Base-by-base conservation (phyloP, 2,888 invertebrate genomes). In the Rhorus exstirpatorius region DNA sequence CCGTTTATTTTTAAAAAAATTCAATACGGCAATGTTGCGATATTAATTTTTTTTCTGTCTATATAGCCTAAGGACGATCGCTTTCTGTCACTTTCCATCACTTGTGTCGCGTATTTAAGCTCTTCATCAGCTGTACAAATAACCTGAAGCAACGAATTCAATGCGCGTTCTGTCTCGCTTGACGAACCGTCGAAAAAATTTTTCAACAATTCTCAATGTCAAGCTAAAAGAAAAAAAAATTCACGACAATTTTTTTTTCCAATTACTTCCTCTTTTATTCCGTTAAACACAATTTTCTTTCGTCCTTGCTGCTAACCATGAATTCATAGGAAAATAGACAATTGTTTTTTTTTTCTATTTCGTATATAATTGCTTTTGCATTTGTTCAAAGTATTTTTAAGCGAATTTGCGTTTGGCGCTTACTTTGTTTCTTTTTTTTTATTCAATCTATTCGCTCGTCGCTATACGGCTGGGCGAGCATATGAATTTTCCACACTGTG, bases 401-500 rank as follows among this genome's bases (percentile, higher is more conserved):
- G 2, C 1, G 10, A 6, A 19, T 71, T 58, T 12, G 35, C 3
- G 14, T 61, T 61, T 60, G 1, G 12, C 58, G 24, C n/a, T n/a
- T n/a, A n/a, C n/a, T n/a, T n/a, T n/a, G n/a, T n/a, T n/a, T n/a
- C 38, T 24, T 67, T 65, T 76, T 41, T 70, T 63, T 38, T 38
- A 38, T 68, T 61, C 24, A 44, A 51, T 67, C 14, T 19, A 60
- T 44, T 72, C 12, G 38, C 10, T 72, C 81, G 31, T 53, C 17
- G 67, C 41, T 60, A 21, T 21, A 44, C 63, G 67, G 51, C 26
- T 26, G 81, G 53, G 31, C 19, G 67, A 72, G 14, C 71, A 61
- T 17, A 61, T 8, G 51, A 77, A 78, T 74, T 74, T 78, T 74
- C 68, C 61, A 55, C 72, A 49, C 46, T 31, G 75, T 19, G 72